phyloP scores from a whole-genome alignment of 2,797 vertebrate species.

The Pempheris klunzingeri region DNA sequence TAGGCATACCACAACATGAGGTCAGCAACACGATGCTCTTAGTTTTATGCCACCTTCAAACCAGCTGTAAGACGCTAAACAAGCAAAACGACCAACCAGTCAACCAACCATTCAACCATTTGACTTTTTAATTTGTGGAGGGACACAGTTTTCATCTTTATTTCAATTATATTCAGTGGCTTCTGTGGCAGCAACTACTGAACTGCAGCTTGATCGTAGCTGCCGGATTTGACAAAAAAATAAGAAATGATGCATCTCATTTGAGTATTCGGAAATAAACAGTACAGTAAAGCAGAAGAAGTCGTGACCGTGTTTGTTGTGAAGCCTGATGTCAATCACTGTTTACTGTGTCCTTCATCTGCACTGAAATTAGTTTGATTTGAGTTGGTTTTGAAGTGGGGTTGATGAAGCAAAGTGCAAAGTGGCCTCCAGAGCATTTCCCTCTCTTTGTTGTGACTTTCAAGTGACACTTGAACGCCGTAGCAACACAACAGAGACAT shows the following conservation, averaged over 20 bases:
- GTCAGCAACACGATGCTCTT: neutral
- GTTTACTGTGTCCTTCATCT: neutral
- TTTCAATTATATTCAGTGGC: neutral
- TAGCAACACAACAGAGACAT: conserved; percentile 36
- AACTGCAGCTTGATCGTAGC: neutral
- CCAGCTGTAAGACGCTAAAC: neutral
- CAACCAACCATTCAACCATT: neutral
- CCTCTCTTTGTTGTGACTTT: conserved; percentile 32
- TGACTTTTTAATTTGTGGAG: too few relatives aligned
- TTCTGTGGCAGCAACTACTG: neutral
- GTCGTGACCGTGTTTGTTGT: neutral
- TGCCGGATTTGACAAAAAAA: neutral
- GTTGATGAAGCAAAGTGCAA: neutral
- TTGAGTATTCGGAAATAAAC: neutral
- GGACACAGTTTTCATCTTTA: neutral
- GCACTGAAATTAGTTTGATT: neutral
- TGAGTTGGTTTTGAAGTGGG: neutral
- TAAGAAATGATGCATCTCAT: neutral
- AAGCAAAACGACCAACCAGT: neutral
- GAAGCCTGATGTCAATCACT: neutral
- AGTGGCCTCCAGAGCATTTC: rapidly evolving
- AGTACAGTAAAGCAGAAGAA: neutral
- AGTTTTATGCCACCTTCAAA: too few relatives aligned
- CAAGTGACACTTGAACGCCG: conserved; percentile 16
- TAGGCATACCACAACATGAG: too few relatives aligned